Percentiles rank a stretch among this genome's conserved stretches.
These are phyloP conservation scores for Australoheros facetus DNA, from an alignment of 2,797 vertebrate species.

Conservation along the genomic window DNA sequence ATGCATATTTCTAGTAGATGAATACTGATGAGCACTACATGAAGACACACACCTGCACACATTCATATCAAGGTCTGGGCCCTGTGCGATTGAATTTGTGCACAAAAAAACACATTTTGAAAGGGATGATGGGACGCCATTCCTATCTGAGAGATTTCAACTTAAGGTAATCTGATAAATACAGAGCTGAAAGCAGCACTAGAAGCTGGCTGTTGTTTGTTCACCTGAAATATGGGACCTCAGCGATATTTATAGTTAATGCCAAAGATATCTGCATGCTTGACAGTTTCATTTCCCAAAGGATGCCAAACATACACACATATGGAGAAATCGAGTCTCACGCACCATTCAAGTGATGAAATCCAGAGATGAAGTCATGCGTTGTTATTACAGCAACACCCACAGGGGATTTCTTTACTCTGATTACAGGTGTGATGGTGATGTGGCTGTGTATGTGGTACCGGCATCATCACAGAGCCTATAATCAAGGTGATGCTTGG, in stretches of 20 bases:
- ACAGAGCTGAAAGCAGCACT: conserved; percentile 38
- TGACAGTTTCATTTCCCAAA: conserved; percentile 62
- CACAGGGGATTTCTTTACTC: conserved; percentile 16
- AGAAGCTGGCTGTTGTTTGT: conserved; percentile 61
- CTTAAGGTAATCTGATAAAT: conserved; percentile 68
- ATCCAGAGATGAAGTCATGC: conserved; percentile 45
- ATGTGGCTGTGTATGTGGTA: conserved; percentile 3
- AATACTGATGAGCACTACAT: conserved; percentile 68
- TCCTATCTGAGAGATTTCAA: conserved; percentile 60
- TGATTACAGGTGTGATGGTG: conserved; percentile 52
- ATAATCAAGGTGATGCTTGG: conserved; percentile 17
- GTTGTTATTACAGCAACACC: conserved; percentile 34
- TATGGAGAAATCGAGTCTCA: conserved; percentile 34
- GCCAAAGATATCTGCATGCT: conserved; percentile 47
- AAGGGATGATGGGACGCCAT: conserved; percentile 48
- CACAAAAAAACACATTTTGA: conserved; percentile 51
- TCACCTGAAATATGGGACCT: conserved; percentile 69
- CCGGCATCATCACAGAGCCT: neutral
- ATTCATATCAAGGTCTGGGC: conserved; percentile 22
- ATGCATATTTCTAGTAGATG: conserved; percentile 64
- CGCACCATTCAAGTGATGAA: conserved; percentile 33
- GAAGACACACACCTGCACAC: conserved; percentile 21
- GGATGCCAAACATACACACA: conserved; percentile 41
- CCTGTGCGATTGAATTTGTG: conserved; percentile 30
- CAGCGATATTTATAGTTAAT: conserved; percentile 69